Base-by-base conservation (phyloP, 2,888 invertebrate species). In the Achlya flavicornis region DNA sequence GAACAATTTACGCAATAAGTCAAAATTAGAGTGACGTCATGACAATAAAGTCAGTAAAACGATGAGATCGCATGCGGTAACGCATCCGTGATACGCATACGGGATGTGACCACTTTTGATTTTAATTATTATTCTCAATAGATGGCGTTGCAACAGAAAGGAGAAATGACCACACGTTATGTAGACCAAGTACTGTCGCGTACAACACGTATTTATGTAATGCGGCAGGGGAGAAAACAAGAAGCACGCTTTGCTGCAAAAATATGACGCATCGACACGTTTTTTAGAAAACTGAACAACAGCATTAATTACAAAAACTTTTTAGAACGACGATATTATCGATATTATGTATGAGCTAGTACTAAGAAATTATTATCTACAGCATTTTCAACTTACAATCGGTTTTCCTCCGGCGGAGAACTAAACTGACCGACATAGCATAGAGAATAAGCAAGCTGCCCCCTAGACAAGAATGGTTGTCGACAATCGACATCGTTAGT, bases 41-140 rank as follows among this genome's bases (percentile, higher is more conserved):
- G 19, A 16, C 48, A 53, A 53, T 48, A 16, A 16, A 48, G 7
- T 10, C 48, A n/a, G 41, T 41, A 41, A 41, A 41, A 41, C 3
- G 41, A 41, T 8, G 19, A 48, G 16, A 53, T 16, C 48, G n/a
- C 10, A 19, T 19, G 53, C 48, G 16, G 4, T 6, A 10, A 53
- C 19, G 53, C 57, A 62, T 16, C 62, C 58, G 58, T 32, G 57
- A 19, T 53, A 0, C n/a, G 19, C 14, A 60, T 60, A 41, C 60
- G 26, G 10, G 26, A 60, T 60, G 60, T 4, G 33, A 32, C 11
- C 16, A 26, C 19, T 26, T 41, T 41, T 60, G 26, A 38, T 38
- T 63, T 63, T 63, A 60, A 63, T 63, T 63, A 63, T 61, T 63
- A 63, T 63, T 53, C 63, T 41, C 60, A 60, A 60, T 41, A 61